Evolutionary conservation across 2,888 invertebrate species (phyloP), one percentile per base, ranked within the genome.

Genomic region (Nasonovia ribisnigri): DNA sequence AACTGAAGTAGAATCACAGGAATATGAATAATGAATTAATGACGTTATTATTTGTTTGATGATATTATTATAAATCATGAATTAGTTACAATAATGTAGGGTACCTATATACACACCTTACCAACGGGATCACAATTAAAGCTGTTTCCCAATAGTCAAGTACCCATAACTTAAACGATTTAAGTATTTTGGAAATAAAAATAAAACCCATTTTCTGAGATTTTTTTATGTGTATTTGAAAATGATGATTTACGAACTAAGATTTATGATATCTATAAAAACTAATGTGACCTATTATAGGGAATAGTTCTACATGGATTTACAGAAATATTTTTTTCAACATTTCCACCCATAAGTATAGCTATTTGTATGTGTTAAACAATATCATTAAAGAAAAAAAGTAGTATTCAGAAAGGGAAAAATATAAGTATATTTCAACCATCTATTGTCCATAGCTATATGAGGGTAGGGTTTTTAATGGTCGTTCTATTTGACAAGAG

Each of bases 401-500:
- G 60, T 87, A 57, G 87, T 3, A 51, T 48, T 48, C 29, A n/a
- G 6, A 92, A 92, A 29, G 86, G 60, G 36, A 60, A 92, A 91
- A 48, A 92, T 87, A 60, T 51, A 60, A 92, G 20, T 16, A 92
- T 92, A 60, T 92, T 60, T 60, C 86, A 26, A 87, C 60, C 46
- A 36, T 87, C 87, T 87, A 51, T 88, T 92, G 67, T 88, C 51
- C 87, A 36, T 3, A 51, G 42, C 29, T 24, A 36, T 43, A 36
- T 8, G 42, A 88, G 88, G 88, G 88, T 92, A 51, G 51, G 88
- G 51, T 92, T 92, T 91, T 88, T 88, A 92, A 92, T 88, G 67
- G 92, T 67, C 87, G 67, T 87, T 60, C 48, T 92, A 88, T 88
- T 88, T 92, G 67, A 87, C 92, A 36, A 92, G 67, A 92, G 67